Percentiles rank a stretch among this genome's conserved stretches.
These are phyloP conservation scores for Chionis minor DNA, from an alignment of 2,113 vertebrate species.

Conservation along the genomic window DNA sequence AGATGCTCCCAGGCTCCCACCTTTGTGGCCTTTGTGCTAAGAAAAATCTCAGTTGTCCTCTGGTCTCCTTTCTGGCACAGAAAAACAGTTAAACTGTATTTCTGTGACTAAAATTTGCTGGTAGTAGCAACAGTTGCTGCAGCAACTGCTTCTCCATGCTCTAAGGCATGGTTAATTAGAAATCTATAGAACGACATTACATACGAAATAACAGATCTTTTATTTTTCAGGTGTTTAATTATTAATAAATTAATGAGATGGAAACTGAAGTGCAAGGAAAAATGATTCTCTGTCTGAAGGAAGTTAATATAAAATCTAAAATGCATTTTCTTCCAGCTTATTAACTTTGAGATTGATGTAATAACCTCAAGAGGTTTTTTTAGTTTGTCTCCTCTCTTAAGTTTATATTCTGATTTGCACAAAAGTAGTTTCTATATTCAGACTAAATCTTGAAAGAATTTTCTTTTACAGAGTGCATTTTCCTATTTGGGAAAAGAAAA, in stretches of 20 bases:
- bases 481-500: neutral
- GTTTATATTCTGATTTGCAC: neutral
- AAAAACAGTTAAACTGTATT: neutral
- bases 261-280: conserved; percentile 38
- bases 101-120: neutral
- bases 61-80: neutral
- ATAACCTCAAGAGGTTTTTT: conserved; percentile 13
- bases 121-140: neutral
- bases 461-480: neutral
- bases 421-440: conserved; percentile 1
- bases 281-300: conserved; percentile 12
- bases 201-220: conserved; percentile 25
- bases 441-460: neutral
- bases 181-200: neutral
- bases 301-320: conserved; percentile 60
- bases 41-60: neutral
- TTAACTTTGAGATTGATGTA: conserved; percentile 43
- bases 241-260: conserved; percentile 66
- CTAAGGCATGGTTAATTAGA: conserved; percentile 42
- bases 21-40: neutral
- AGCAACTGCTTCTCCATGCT: neutral
- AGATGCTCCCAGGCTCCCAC: neutral
- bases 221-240: conserved; percentile 58
- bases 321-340: conserved; percentile 33
- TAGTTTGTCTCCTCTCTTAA: neutral